phyloP scores from a whole-genome alignment of 2,888 invertebrate species.

The Augiades crinisus region DNA sequence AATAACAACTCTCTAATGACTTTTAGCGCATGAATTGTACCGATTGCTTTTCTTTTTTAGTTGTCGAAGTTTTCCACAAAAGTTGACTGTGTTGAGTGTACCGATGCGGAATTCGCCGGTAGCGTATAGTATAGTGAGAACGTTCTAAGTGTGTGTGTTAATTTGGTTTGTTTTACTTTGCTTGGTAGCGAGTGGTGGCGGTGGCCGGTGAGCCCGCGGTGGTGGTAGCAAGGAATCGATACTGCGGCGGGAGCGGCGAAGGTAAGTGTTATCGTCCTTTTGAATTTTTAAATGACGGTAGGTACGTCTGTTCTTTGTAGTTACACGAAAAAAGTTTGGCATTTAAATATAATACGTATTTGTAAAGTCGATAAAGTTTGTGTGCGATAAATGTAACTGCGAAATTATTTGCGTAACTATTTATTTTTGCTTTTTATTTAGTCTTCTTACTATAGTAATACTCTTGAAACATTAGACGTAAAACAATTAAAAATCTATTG shows the following conservation, averaged over 20 bases:
- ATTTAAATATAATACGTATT: not conserved
- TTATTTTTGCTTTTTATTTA: no score
- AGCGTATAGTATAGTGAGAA: conserved; percentile 55
- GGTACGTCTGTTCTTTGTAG: not conserved
- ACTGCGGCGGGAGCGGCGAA: conserved; percentile 74
- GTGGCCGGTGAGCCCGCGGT: conserved; percentile 53
- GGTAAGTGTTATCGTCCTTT: conserved; percentile 55
- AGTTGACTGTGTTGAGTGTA: conserved; percentile 61
- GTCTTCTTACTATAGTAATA: no score
- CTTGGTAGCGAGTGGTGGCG: conserved; percentile 58
- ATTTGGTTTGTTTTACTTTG: conserved; percentile 73
- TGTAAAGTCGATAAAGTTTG: not conserved
- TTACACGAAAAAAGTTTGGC: not conserved
- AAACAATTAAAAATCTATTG: no score
- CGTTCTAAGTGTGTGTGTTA: conserved; percentile 65
- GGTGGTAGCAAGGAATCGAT: conserved; percentile 75
- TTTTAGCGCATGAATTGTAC: conserved; percentile 32
- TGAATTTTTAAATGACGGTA: conserved; percentile 20
- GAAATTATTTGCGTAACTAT: no score
- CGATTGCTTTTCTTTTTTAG: conserved; percentile 52
- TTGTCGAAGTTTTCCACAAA: conserved; percentile 53
- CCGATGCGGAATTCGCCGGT: conserved; percentile 61
- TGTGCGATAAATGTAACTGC: no score
- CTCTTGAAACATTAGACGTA: no score
- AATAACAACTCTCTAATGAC: conserved; percentile 14